Conservation (phyloP, 2,888 invertebrate species). For the Zhuqinia jingwanae region DNA sequence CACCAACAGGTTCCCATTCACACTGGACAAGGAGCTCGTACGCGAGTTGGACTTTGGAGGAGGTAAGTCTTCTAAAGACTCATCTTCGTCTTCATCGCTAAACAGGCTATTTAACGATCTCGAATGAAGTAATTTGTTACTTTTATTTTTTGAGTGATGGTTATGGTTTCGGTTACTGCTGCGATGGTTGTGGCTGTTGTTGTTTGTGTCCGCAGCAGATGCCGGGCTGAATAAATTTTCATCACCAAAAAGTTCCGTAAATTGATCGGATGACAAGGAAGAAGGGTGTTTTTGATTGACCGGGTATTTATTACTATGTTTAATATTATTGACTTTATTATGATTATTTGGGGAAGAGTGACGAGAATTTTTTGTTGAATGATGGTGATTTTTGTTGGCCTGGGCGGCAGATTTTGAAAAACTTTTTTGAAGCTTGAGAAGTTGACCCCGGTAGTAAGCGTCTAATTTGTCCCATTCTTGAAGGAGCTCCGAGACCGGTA, state of each 20-base stretch:
- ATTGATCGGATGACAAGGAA: constrained; percentile 63
- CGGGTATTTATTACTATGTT: constrained; percentile 34
- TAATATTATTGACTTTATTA: constrained; percentile 39
- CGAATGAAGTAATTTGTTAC: constrained; percentile 57
- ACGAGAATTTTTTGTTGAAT: constrained; percentile 15
- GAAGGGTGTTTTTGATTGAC: constrained; percentile 62
- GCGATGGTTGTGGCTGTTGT: constrained; percentile 4
- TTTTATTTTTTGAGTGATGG: constrained; percentile 19
- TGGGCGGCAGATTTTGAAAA: constrained; percentile 33
- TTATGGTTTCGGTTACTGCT: neutral
- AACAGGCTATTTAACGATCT: constrained; percentile 62
- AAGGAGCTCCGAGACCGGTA: constrained; percentile 62
- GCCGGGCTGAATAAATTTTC: constrained; percentile 63
- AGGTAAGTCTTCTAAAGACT: neutral
- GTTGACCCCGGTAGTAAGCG: constrained; percentile 74
- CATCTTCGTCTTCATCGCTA: constrained; percentile 55
- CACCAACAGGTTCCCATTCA: constrained; percentile 55
- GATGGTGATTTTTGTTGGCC: constrained; percentile 1
- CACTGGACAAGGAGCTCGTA: constrained; percentile 51
- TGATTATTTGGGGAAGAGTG: constrained; percentile 17
- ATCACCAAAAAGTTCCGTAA: constrained; percentile 74
- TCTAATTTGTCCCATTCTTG: constrained; percentile 77
- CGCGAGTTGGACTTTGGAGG: constrained; percentile 16
- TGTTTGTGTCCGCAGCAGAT: constrained; percentile 23
- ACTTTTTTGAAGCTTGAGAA: constrained; percentile 69